Evolutionary conservation across 2,113 vertebrate species (phyloP).

Genomic region (Corythoichthys intestinalis): DNA sequence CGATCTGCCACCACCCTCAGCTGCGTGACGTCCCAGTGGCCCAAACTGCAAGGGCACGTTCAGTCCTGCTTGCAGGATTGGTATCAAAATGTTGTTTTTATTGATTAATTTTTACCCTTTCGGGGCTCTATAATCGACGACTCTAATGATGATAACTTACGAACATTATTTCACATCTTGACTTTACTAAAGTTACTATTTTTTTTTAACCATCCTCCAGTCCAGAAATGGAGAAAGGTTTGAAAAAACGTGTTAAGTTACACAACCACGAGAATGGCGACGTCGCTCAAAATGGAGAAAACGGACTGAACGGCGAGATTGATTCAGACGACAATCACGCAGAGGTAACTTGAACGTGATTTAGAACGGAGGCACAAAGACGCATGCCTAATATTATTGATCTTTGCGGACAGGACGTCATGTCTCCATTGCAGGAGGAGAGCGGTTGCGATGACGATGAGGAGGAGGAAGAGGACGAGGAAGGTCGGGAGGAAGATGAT

Average conservation of each 20-base stretch:
- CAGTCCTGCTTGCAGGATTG: no score
- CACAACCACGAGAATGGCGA: conserved; percentile 79
- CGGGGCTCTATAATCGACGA: no score
- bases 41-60: no score
- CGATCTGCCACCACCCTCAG: no score
- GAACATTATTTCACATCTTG: no score
- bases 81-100: no score
- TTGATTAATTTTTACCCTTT: no score
- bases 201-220: conserved; percentile 55
- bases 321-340: conserved; percentile 80
- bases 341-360: conserved; percentile 61
- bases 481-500: conserved; percentile 76
- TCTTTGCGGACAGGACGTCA: conserved; percentile 58
- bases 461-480: conserved; percentile 80
- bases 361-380: background rate
- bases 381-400: conserved; percentile 9
- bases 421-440: conserved; percentile 83
- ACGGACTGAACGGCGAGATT: conserved; percentile 76
- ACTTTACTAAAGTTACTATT: background rate
- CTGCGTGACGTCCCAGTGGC: no score
- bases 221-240: conserved; percentile 83
- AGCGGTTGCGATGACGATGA: conserved; percentile 92
- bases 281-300: conserved; percentile 75
- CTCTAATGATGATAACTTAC: background rate
- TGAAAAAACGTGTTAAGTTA: conserved; percentile 85